A percentile compares a stretch with the other conserved stretches of the same genome.
phyloP scores from a whole-genome alignment of 2,113 vertebrate genomes.

The Motacilla alba region DNA sequence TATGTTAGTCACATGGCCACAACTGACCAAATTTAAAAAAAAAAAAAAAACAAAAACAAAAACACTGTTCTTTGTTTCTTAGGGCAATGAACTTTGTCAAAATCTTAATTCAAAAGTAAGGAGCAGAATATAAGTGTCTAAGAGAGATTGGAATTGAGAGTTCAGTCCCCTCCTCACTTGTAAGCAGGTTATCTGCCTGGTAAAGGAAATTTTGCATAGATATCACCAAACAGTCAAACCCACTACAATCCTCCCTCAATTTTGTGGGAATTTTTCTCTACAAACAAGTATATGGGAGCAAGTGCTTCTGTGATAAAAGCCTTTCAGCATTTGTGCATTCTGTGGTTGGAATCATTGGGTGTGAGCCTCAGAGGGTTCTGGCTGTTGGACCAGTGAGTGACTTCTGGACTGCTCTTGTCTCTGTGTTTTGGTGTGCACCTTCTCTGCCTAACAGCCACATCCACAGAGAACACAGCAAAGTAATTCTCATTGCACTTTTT shows the following conservation, averaged over 20 bases:
- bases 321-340: neutral
- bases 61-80: neutral
- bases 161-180: neutral
- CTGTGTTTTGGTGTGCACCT: neutral
- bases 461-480: neutral
- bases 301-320: neutral
- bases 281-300: neutral
- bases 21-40: neutral
- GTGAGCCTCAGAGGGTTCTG: neutral
- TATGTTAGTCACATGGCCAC: neutral
- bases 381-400: neutral
- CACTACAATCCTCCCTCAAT: rapidly evolving
- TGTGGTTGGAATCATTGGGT: neutral
- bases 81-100: neutral
- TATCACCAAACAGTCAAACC: neutral
- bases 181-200: neutral
- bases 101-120: neutral
- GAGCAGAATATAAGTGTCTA: neutral
- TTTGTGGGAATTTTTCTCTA: neutral
- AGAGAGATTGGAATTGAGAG: neutral
- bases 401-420: neutral
- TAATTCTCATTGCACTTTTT: neutral
- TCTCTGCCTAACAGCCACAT: neutral
- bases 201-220: neutral
- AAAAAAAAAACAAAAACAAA: no score